Conservation (phyloP, 2,113 vertebrate genomes). For the Lycaon pictus region DNA sequence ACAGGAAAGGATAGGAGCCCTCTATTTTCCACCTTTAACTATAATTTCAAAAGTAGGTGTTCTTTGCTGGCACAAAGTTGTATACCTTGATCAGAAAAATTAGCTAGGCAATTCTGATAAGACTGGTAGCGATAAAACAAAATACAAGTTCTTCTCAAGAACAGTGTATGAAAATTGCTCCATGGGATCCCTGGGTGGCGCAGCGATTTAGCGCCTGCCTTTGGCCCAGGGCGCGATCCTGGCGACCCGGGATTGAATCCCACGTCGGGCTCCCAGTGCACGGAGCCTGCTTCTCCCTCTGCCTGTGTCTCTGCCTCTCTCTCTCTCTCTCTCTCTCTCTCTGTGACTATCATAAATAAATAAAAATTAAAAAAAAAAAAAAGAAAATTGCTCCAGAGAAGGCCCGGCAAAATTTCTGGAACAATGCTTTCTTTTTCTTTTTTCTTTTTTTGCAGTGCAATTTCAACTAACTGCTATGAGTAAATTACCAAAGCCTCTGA, state of each 20-base stretch:
- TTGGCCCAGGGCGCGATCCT: no score
- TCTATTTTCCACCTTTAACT: neutral
- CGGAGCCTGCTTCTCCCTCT: no score
- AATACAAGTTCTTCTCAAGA: constrained; percentile 56
- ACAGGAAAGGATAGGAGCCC: neutral
- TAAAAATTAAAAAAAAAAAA: no score
- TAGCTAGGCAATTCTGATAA: constrained; percentile 41
- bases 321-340: no score
- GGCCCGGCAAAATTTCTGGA: constrained; percentile 47
- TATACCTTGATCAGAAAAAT: constrained; percentile 59
- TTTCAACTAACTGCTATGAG: constrained; percentile 48
- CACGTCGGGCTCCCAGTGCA: no score
- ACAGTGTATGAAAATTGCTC: constrained; percentile 51
- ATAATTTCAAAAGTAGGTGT: constrained; percentile 56
- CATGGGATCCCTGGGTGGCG: no score
- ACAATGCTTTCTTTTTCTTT: neutral
- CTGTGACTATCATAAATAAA: no score
- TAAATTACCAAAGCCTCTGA: constrained; percentile 38
- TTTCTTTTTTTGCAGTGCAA: constrained; percentile 47
- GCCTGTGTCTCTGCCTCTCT: no score
- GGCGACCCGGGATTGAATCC: no score
- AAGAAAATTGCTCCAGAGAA: constrained; percentile 64
- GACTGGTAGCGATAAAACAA: constrained; percentile 47
- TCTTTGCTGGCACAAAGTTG: neutral
- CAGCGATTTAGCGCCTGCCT: no score